Evolutionary conservation across 1,140 invertebrate genomes (phyloP), one percentile per base, ranked within the genome.

Genomic region (Scylla paramamosain): DNA sequence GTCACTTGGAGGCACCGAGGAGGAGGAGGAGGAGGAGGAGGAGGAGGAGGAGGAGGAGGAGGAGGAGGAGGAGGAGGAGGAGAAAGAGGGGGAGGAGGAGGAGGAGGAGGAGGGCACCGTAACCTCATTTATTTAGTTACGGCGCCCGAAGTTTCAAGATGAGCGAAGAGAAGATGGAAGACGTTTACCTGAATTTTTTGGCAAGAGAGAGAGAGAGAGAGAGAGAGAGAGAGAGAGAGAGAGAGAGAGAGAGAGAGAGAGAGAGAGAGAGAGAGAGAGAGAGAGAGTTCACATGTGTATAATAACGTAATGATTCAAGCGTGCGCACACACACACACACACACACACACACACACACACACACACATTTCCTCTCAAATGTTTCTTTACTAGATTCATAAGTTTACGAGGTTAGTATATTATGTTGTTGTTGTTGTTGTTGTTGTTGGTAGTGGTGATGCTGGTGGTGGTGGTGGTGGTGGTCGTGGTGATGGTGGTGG

Each of bases 111-210:
- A 90, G n/a, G 14, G 32, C 28, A 39, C 12, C 84, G 28, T 39
- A 39, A 45, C 45, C 32, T 46, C 84, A 88, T 88, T 88, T 45
- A 88, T 45, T 88, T 46, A 88, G 45, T 45, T 46, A 32, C 86
- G 32, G 84, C 32, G 86, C 16, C 12, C 16, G 45, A 46, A 88
- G 31, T 25, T 59, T 14, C 12, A 7, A 77, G 67, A 77, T 59
- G n/a, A 77, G 67, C 6, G 86, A 88, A 29, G 10, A 46, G 29
- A 46, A 31, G 86, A 88, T 20, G 45, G 31, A 39, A 39, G 39
- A 39, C 39, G 6, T 39, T 39, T 39, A 39, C 39, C 39, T 39
- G 39, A 39, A 39, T 39, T 39, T 39, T 39, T 39, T 39, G 52
- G 16, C 52, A 8, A 59, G 52, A 59, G 52, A 59, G 52, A 59